Base-by-base conservation (phyloP, 2,113 vertebrate genomes). In the Menidia beryllina region DNA sequence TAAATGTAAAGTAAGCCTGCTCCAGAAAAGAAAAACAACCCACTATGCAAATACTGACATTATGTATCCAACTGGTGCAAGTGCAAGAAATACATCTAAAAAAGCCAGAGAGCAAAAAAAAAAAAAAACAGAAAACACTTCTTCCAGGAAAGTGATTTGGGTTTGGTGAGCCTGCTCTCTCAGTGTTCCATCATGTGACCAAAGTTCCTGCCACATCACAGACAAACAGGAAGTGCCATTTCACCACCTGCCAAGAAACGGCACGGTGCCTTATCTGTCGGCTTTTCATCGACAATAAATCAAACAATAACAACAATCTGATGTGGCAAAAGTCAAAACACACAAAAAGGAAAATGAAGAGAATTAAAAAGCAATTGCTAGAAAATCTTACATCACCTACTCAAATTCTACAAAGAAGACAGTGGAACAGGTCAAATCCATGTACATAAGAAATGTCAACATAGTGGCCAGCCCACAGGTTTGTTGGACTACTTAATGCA, bases 201-300 rank as follows among this genome's bases (percentile, higher is more conserved):
- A 77, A 55, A 86, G 84, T 91, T 88, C 84, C 85, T 88, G 81
- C 85, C 85, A 89, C 88, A 88, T 90, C 82, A 83, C 48, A 87
- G 55, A 62, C 59, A 72, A 84, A 85, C 90, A 90, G 81, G 82
- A 91, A 85, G 72, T 76, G 14, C 53, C 79, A 71, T 72, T 12
- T 77, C 83, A 89, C 88, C 88, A 88, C 84, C 83, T 87, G 87
- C 4, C 15, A 52, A 71, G 51, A 70, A 65, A 65, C 54, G 60
- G 47, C 39, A 6, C 49, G 30, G 25, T 61, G 53, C 30, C 39
- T 55, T 19, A 4, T 54, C 8, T 15, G 59, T 45, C 43, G 39
- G 39, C 2, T 49, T 77, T 82, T 88, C 51, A 84, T 75, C 66
- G 72, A 27, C 60, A 57, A 69, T 36, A 56, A 69, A 80, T 63